phyloP scores from a whole-genome alignment of 2,888 invertebrate species.

The Yponomeuta malinellus region DNA sequence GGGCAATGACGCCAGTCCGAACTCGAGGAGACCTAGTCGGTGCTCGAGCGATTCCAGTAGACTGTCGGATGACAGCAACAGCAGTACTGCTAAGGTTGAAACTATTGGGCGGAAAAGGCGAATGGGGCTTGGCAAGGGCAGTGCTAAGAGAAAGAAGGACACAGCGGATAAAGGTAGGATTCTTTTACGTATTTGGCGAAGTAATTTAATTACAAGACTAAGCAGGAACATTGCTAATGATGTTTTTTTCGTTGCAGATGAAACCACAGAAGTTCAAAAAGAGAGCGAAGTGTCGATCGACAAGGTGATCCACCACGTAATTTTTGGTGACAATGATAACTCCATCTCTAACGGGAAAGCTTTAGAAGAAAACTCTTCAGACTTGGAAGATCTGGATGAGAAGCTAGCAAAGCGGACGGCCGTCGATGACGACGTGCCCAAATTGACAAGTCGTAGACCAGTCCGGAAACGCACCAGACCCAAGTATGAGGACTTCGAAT shows the following conservation, averaged over 20 bases:
- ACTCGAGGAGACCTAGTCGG: constrained; percentile 58
- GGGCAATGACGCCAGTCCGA: constrained; percentile 42
- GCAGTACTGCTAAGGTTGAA: constrained; percentile 50
- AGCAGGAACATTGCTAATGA: not conserved
- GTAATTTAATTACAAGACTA: too few species aligned
- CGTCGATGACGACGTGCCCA: constrained; percentile 26
- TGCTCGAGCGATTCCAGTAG: constrained; percentile 67
- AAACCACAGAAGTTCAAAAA: constrained; percentile 32
- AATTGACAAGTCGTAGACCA: constrained; percentile 69
- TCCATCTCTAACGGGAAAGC: constrained; percentile 42
- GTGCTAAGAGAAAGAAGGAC: constrained; percentile 45
- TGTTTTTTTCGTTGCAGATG: constrained; percentile 37
- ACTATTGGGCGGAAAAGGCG: constrained; percentile 51
- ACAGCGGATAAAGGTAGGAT: constrained; percentile 20
- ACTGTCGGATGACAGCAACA: constrained; percentile 63
- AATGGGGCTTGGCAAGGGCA: constrained; percentile 36
- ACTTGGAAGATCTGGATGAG: constrained; percentile 58
- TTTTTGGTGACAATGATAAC: constrained; percentile 34
- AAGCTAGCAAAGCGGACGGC: constrained; percentile 37
- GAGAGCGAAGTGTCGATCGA: constrained; percentile 32
- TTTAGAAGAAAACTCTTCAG: constrained; percentile 69
- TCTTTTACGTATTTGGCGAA: not conserved
- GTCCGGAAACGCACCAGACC: constrained; percentile 79
- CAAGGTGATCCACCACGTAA: constrained; percentile 28
- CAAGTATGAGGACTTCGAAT: constrained; percentile 82